Evolutionary conservation across 1,140 invertebrate species (phyloP), one percentile per base, ranked within the genome.

Genomic region (Drosophila rhopaloa): DNA sequence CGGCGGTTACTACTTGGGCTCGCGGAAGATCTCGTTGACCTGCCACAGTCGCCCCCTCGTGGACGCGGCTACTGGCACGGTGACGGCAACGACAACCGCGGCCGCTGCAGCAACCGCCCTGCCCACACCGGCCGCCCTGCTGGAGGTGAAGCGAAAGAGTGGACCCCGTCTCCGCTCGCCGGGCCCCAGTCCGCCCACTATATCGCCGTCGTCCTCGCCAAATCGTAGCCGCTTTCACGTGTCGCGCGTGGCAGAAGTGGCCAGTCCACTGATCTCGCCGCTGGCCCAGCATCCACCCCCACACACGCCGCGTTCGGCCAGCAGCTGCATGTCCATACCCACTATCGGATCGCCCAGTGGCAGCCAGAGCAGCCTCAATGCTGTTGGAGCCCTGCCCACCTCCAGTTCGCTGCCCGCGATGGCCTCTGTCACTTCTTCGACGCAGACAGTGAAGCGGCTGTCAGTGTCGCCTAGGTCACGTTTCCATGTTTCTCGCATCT

Each of bases 191-290:
- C 95, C 95, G 57, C 95, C 95, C 50, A 94, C 94, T 66, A 94
- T 95, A 54, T 95, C 95, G 40, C 96, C 95, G 24, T 94, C 95
- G 66, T 94, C 95, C 63, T 95, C 94, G 91, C 95, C 95, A 24
- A 95, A 94, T 47, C 93, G 94, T 58, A 93, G 93, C 79, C 93
- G 94, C 24, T 95, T 95, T 77, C 93, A 94, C 58, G 94, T 95
- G 3, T 94, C 93, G 19, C 92, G 94, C 16, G 94, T 95, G 7
- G 82, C 92, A 24, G 94, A 95, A 65, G 73, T 71, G 27, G 51
- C 35, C 35, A 91, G 90, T 62, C 86, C 90, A 3, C 19, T 90
- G 47, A 91, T 86, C 35, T 91, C 90, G 38, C 90, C 90, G n/a
- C 56, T 85, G 35, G 83, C 76, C 50, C 81, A 82, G 44, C 62